Base-by-base conservation (phyloP, 35 echinoderm and acorn worm genomes). In the Apostichopus californicus region DNA sequence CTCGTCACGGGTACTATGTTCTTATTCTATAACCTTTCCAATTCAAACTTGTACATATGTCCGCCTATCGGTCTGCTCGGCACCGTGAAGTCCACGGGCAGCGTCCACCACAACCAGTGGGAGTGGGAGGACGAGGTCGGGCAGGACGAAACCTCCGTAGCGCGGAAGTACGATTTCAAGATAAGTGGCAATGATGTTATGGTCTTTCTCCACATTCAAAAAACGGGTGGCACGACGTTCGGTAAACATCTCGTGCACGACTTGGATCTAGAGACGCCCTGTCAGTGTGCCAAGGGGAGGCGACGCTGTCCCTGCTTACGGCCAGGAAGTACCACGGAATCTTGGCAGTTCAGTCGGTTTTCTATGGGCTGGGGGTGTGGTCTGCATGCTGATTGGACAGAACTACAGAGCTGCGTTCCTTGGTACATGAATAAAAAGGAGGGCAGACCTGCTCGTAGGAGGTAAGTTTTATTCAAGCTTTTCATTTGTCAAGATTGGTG, bases 331-430 rank as follows among this genome's bases (percentile, higher is more conserved):
- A 89, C 57, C 11, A 83, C 77, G 5, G 87, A 87, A 23, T 22
- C 82, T 9, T 96, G 97, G 95, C 92, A 96, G 17, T 99, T 99
- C 66, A 99, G 97, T 73, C 80, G 94, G 25, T 93, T 92, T 73
- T 99, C 97, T 7, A 89, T 92, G 8, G 95, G 97, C 0, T 96
- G 95, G 97, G 83, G 90, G 61, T 99, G 97, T 92, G 97, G 97
- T 11, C 56, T 99, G 26, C 97, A 99, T 95, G 95, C 97, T 15
- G 95, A 96, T 87, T 99, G 93, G 93, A 99, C 97, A 56, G 97
- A 96, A 79, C 89, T 99, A 7, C 88, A 91, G 46, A 89, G 77
- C 84, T 99, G 97, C 86, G 95, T 99, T 26, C 93, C 93, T 13
- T 75, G 90, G 79, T 90, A 88, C 61, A 73, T 99, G 93, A 93